These are phyloP conservation scores for Ictalurus punctatus DNA, from an alignment of 2,113 vertebrate genomes.

Conservation along the genomic window DNA sequence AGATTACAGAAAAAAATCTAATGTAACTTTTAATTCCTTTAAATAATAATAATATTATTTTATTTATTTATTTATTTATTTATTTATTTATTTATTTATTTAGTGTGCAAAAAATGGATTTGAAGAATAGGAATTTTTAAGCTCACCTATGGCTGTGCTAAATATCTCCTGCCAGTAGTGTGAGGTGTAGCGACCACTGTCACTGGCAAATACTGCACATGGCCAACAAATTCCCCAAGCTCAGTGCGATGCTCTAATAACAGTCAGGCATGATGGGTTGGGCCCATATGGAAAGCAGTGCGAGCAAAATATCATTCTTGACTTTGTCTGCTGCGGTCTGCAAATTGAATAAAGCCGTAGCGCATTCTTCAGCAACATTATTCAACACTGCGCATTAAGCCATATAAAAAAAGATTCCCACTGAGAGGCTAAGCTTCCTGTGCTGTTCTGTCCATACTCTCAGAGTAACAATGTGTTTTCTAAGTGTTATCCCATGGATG, in stretches of 20 bases:
- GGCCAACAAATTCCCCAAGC: background rate
- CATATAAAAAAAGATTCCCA: constrained; percentile 4
- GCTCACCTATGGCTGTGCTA: background rate
- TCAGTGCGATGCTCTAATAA: constrained; percentile 18
- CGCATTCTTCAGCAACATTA: background rate
- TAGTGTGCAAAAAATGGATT: background rate
- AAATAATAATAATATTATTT: too few relatives aligned
- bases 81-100: background rate
- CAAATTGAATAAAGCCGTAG: background rate
- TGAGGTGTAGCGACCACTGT: background rate
- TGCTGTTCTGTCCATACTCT: background rate
- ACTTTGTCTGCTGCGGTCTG: constrained; percentile 17
- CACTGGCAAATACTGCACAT: background rate
- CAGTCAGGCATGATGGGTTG: background rate
- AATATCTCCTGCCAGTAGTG: background rate
- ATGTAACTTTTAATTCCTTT: background rate
- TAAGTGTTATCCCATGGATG: constrained; percentile 4
- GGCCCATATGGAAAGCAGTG: background rate
- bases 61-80: background rate
- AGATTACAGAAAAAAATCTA: background rate
- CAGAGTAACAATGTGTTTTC: background rate
- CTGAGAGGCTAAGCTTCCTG: constrained; percentile 5
- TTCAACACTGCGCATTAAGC: constrained; percentile 2
- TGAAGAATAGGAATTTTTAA: background rate
- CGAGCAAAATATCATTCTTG: background rate